Evolutionary conservation across 1,140 invertebrate species (phyloP).

Genomic region (Drosophila ficusphila): DNA sequence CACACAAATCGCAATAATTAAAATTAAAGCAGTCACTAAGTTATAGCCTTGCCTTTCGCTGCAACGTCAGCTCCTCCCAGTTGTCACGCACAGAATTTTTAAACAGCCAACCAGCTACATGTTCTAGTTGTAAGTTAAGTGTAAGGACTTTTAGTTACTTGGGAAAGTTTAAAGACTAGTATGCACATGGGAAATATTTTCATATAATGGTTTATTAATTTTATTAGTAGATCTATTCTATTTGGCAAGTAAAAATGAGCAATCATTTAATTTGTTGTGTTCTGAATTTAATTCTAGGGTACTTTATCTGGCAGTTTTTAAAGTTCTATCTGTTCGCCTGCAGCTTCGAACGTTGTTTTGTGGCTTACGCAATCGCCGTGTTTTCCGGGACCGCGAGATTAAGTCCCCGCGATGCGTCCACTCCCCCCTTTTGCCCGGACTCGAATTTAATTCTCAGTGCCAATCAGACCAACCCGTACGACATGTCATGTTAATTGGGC

Average conservation of each 20-base stretch:
- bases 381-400: conserved; percentile 8
- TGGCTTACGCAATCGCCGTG: conserved; percentile 70
- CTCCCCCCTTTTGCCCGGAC: not conserved
- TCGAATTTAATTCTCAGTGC: conserved; percentile 36
- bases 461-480: conserved; percentile 74
- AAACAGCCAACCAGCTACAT: not conserved
- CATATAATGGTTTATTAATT: not conserved
- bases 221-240: not conserved
- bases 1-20: conserved; percentile 65
- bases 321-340: conserved; percentile 43
- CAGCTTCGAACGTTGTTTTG: conserved; percentile 44
- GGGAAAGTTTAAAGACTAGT: not conserved
- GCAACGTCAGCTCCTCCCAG: conserved; percentile 7
- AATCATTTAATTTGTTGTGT: not conserved
- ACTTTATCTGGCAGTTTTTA: not conserved
- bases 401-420: conserved; percentile 16
- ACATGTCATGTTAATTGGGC: conserved; percentile 78
- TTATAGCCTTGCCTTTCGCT: conserved; percentile 41
- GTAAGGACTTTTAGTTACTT: not conserved
- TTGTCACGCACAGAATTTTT: conserved; percentile 27
- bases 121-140: not conserved
- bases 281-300: not conserved
- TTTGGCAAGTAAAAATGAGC: no score
- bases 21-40: conserved; percentile 77
- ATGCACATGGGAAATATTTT: not conserved